These are phyloP conservation scores for Gisinianus flammeolus DNA, from an alignment of 2,888 invertebrate genomes.

Conservation along the genomic window DNA sequence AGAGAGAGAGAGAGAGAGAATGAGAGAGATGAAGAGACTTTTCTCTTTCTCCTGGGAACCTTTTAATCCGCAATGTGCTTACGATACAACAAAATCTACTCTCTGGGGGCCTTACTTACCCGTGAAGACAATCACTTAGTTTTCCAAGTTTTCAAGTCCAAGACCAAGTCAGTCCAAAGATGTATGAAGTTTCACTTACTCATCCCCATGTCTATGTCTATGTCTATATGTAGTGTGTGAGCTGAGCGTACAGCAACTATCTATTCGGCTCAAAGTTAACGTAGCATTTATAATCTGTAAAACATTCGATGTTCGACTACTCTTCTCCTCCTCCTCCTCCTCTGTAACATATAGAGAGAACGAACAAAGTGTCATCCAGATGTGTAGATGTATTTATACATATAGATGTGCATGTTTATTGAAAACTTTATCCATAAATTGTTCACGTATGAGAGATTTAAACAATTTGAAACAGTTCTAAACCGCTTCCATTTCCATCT, in stretches of 20 bases:
- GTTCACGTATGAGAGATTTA: neutral
- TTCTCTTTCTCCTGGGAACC: slow-evolving; percentile 50
- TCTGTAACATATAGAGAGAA: no score
- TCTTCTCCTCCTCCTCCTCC: neutral
- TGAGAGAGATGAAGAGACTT: neutral
- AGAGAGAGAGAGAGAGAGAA: slow-evolving; percentile 11
- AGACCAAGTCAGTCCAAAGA: neutral
- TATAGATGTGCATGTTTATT: no score
- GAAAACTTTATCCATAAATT: neutral
- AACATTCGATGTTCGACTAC: no score
- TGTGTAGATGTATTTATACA: no score
- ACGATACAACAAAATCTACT: slow-evolving; percentile 23
- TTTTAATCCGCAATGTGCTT: slow-evolving; percentile 51
- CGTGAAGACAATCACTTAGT: slow-evolving; percentile 9
- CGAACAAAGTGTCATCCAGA: no score
- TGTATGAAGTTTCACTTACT: neutral
- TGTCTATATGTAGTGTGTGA: no score
- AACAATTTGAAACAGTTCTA: neutral
- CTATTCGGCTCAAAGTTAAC: neutral
- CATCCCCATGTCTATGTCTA: neutral
- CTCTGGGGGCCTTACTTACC: neutral
- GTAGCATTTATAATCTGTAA: neutral
- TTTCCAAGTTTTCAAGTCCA: neutral
- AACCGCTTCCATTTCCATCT: neutral
- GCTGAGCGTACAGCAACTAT: neutral